Evolutionary conservation across 23 tunicate genomes (phyloP), one percentile per base, ranked within the genome.

Genomic region (Ciona savignyi): DNA sequence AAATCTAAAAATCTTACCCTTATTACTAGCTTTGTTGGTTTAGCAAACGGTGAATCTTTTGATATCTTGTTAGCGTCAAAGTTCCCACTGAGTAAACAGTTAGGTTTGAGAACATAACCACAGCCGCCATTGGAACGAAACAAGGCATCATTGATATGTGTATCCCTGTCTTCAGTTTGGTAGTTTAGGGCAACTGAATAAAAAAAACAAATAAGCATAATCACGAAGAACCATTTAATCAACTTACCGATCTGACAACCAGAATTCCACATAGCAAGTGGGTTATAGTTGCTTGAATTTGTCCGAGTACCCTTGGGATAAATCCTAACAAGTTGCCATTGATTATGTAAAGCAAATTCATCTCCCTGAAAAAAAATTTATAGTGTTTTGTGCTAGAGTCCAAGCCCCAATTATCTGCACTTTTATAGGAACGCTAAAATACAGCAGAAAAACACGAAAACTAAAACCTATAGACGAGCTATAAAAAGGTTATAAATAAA

Each of bases 171-270:
- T 2, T 65, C 66, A 2, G 86, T 84, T 75, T 90, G 97, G 48
- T 90, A 90, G 83, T 90, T 90, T 35, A 90, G 61, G 0, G 97
- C 97, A 30, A 90, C 97, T 90, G 63, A 1, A 51, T 30, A 49
- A 42, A 9, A 42, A 42, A 42, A 6, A 42, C 15, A 42, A 42
- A 9, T 42, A 42, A 42, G 67, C 24, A 63, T n/a, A 63, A 63
- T 22, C 4, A 63, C 4, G 4, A 11, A 63, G 4, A 25, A 63
- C 68, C 30, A 34, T 28, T 65, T 65, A 29, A 71, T 21, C 4
- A 35, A 63, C 81, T 66, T 80, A 90, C 97, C 97, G 22, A 90
- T 90, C 71, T 90, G 97, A 67, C 91, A 90, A 1, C 97, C 97
- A 61, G 42, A 67, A 29, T 74, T 86, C 97, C 97, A 90, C 73